Percentiles rank a stretch among this genome's conserved stretches.
Evolutionary conservation across 2,888 invertebrate genomes (phyloP).

Genomic region (Neria commutata): DNA sequence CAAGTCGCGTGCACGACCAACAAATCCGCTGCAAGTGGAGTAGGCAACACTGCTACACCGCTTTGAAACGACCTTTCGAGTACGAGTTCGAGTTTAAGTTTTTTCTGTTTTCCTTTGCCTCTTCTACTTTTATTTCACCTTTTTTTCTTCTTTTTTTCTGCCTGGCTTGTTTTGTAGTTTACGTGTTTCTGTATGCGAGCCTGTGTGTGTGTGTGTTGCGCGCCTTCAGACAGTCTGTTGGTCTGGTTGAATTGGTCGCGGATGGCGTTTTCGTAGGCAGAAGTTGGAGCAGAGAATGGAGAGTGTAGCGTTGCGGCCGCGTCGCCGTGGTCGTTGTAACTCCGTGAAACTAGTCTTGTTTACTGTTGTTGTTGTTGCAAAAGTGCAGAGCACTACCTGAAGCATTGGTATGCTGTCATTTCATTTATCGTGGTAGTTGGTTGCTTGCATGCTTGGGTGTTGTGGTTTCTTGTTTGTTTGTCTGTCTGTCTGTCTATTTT

Average conservation of each 20-base stretch:
- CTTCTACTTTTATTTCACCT: neutral
- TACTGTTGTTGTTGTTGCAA: neutral
- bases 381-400: neutral
- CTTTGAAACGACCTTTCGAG: conserved; percentile 61
- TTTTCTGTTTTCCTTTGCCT: conserved; percentile 4
- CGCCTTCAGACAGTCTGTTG: too few species aligned
- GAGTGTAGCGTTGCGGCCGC: too few species aligned
- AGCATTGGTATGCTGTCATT: neutral
- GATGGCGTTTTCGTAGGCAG: too few species aligned
- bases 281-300: too few species aligned
- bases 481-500: neutral
- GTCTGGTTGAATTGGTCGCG: too few species aligned
- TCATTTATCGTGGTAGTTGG: neutral
- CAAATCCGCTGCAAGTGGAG: conserved; percentile 17
- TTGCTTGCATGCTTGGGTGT: too few species aligned
- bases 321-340: too few species aligned
- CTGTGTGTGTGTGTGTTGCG: too few species aligned
- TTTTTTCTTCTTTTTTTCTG: conserved; percentile 1
- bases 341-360: too few species aligned
- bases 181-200: too few species aligned
- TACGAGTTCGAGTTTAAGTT: conserved; percentile 46
- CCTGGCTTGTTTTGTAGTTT: neutral
- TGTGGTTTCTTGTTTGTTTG: neutral
- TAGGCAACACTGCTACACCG: conserved; percentile 56
- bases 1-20: too few species aligned